phyloP scores from a whole-genome alignment of 2,113 vertebrate genomes.

The Pelecanus crispus region DNA sequence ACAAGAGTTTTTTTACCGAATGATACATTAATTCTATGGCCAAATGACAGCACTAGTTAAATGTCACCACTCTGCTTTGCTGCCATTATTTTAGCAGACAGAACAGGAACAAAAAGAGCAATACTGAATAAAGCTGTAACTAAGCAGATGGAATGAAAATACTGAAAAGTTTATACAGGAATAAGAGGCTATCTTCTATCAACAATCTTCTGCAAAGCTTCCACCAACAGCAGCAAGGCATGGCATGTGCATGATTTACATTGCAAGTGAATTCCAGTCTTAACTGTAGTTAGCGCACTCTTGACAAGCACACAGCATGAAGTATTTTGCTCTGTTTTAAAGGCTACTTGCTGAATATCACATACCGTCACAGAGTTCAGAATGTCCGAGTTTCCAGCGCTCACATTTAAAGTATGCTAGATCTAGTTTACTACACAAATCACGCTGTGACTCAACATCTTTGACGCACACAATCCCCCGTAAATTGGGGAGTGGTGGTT shows the following conservation, averaged over 20 bases:
- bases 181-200: neutral
- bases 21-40: neutral
- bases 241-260: neutral
- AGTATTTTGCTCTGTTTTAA: neutral
- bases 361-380: accelerated
- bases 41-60: neutral
- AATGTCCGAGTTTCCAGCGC: accelerated
- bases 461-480: neutral
- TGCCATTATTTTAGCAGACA: neutral
- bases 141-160: slow-evolving; percentile 19
- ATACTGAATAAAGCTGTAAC: neutral
- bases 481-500: accelerated
- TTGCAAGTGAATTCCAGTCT: neutral
- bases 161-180: neutral
- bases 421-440: neutral
- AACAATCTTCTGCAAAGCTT: neutral
- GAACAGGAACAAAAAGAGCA: neutral
- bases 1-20: neutral
- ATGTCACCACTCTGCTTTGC: neutral
- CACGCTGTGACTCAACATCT: neutral
- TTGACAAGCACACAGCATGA: neutral
- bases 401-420: accelerated
- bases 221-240: neutral
- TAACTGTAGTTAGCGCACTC: neutral
- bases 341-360: neutral